A percentile compares a stretch with the other conserved stretches of the same genome.
Conservation (phyloP, 2,888 invertebrate species). For the Lamproptera curius region DNA sequence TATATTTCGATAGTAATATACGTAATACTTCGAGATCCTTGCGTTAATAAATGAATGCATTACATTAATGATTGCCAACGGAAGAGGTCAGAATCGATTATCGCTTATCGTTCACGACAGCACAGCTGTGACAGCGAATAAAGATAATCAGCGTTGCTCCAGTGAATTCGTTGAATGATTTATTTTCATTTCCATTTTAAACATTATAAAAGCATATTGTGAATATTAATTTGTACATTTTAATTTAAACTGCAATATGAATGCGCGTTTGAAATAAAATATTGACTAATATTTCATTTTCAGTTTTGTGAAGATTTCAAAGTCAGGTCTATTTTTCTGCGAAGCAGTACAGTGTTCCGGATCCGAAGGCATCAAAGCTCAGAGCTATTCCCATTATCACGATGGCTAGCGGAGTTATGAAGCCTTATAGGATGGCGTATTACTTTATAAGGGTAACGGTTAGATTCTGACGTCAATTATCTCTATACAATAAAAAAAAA, state of each 20-base stretch:
- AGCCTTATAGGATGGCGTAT: no score
- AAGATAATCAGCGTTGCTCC: constrained; percentile 47
- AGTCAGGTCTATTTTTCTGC: no score
- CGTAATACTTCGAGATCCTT: no score
- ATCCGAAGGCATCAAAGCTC: no score
- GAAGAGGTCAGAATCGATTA: constrained; percentile 58
- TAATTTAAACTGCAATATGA: not conserved
- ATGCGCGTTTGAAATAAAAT: not conserved
- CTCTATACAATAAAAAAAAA: no score
- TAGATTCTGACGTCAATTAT: no score
- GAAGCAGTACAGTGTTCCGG: no score
- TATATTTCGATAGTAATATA: no score
- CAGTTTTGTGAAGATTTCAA: not conserved
- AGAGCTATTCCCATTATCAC: no score
- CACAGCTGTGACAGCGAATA: constrained; percentile 53
- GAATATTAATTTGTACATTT: not conserved
- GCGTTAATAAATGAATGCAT: constrained; percentile 41
- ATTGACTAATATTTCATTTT: not conserved
- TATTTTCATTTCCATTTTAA: not conserved
- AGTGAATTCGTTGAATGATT: constrained; percentile 14
- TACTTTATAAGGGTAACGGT: no score
- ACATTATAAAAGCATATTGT: not conserved
- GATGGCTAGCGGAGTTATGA: no score
- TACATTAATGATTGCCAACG: constrained; percentile 62
- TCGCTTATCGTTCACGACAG: constrained; percentile 57